Percentiles rank a stretch among this genome's conserved stretches.
phyloP scores from a whole-genome alignment of 2,888 invertebrate genomes.

The Hofmannophila pseudospretella region DNA sequence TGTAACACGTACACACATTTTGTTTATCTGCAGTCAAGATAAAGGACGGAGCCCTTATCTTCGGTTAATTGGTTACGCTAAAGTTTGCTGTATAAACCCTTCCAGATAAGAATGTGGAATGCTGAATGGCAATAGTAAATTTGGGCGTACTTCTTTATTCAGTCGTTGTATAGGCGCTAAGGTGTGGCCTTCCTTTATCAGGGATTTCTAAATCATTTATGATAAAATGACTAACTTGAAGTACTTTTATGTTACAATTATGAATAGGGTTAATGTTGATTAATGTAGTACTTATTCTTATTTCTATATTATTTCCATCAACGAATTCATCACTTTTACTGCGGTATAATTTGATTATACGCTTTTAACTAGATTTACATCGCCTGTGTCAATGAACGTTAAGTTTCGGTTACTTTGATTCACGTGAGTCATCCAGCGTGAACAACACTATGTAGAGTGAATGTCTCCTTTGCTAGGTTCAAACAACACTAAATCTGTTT shows the following conservation, averaged over 20 bases:
- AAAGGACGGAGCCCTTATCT: conserved; percentile 56
- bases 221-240: conserved; percentile 15
- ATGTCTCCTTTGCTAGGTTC: not conserved
- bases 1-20: conserved; percentile 29
- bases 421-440: conserved; percentile 21
- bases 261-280: not conserved
- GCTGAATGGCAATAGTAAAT: conserved; percentile 8
- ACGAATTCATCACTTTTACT: too few species aligned
- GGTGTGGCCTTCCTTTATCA: conserved; percentile 61
- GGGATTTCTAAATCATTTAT: conserved; percentile 19
- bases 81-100: conserved; percentile 32
- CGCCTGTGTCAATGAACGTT: conserved; percentile 11
- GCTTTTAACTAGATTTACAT: too few species aligned
- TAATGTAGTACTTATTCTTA: not conserved
- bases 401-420: conserved; percentile 25
- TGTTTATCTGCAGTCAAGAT: conserved; percentile 50
- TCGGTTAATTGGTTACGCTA: conserved; percentile 46
- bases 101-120: conserved; percentile 21
- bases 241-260: conserved; percentile 1
- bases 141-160: conserved; percentile 25
- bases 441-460: too few species aligned
- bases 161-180: conserved; percentile 30
- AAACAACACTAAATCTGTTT: too few species aligned
- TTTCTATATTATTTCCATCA: not conserved
- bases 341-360: too few species aligned